Base-by-base conservation (phyloP, 1,140 invertebrate genomes). In the Drosophila funebris region DNA sequence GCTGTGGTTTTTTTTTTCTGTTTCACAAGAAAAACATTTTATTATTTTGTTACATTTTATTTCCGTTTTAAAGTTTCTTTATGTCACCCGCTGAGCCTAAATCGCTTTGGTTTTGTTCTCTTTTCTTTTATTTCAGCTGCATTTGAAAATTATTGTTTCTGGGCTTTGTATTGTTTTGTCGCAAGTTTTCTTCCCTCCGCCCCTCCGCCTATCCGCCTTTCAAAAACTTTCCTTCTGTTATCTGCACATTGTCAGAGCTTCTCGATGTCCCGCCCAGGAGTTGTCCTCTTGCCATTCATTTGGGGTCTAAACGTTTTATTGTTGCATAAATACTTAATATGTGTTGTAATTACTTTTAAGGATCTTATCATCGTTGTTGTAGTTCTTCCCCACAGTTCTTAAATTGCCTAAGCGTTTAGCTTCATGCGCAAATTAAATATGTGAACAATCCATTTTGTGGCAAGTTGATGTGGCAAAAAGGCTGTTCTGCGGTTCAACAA, bases 311-410 rank as follows among this genome's bases (percentile, higher is more conserved):
- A 73, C 83, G 82, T 78, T 87, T 87, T 82, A 88, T 82, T 78
- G 78, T 87, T 88, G 56, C 75, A 88, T 87, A 87, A 87, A 87
- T 87, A 87, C 83, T 88, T 87, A 85, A 85, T 81, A 69, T 75
- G 73, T 79, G 66, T 75, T 71, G 74, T 87, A 87, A 87, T 87
- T 87, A 73, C 81, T 78, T 78, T 78, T 64, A 44, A 74, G 73
- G 56, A 33, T 84, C 76, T 84, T 84, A 84, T 84, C 76, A 77
- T 70, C 46, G 62, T 48, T 14, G n/a, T 16, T 48, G 29, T n/a
- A 44, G 20, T 41, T 20, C 54, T 52, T 48, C 53, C 5, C 20
- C 13, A 4, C 8, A 33, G 27, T 39, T 37, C 58, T 70, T 39
- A 53, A 36, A 48, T 46, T 73, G 50, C 39, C 41, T 29, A 5